A percentile compares a stretch with the other conserved stretches of the same genome.
Evolutionary conservation across 2,797 vertebrate species (phyloP).

Genomic region (Cossypha niveicapilla): DNA sequence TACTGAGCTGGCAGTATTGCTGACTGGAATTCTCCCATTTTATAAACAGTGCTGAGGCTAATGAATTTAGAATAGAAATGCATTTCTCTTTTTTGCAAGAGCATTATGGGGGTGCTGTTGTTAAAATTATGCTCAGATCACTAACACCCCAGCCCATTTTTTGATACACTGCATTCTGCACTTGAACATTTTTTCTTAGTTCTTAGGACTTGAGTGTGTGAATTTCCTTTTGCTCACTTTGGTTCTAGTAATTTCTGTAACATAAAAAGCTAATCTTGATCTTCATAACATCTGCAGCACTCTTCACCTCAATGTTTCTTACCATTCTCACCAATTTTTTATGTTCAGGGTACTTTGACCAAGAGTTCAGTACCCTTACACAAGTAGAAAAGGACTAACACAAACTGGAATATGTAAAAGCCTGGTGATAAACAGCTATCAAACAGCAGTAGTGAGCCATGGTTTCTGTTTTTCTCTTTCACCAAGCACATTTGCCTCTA

Average conservation of each 20-base stretch:
- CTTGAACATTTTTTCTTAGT: background rate
- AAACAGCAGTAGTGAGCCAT: background rate
- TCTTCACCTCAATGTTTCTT: background rate
- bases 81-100: background rate
- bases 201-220: background rate
- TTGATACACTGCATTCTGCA: background rate
- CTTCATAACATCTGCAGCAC: background rate
- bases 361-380: background rate
- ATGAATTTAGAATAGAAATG: background rate
- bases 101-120: fast-evolving
- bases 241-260: background rate
- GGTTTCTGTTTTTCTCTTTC: background rate
- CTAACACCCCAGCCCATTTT: background rate
- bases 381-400: background rate
- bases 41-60: background rate
- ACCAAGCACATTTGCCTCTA: background rate
- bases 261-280: background rate
- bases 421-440: background rate
- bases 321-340: background rate
- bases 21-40: background rate
- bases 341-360: background rate
- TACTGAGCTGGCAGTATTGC: background rate
- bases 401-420: background rate
- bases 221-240: background rate
- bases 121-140: background rate